A percentile compares a stretch with the other conserved stretches of the same genome.
Conservation (phyloP, 2,113 vertebrate species). For the Caretta caretta region DNA sequence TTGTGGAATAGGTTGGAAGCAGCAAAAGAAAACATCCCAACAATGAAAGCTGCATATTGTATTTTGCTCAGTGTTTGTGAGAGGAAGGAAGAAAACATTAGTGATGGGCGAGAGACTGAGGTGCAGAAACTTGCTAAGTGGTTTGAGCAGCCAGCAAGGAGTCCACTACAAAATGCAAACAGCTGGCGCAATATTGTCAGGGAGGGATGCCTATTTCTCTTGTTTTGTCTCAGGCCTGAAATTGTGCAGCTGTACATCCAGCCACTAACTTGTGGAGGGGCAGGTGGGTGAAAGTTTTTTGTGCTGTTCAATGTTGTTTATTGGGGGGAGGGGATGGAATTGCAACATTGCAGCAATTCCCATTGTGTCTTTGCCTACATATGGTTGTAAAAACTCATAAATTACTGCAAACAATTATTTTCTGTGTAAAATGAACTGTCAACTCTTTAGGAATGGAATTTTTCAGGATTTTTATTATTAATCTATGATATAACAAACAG, state of each 20-base stretch:
- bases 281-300: not conserved
- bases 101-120: not conserved
- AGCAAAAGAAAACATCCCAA: not conserved
- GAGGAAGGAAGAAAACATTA: not conserved
- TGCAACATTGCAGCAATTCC: not conserved
- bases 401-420: not conserved
- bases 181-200: not conserved
- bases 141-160: not conserved
- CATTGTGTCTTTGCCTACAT: not conserved
- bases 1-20: not conserved
- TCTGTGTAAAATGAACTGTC: not conserved
- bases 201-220: not conserved
- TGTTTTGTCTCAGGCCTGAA: not conserved
- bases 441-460: not conserved
- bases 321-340: not conserved
- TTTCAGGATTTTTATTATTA: not conserved
- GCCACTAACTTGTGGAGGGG: not conserved
- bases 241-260: not conserved
- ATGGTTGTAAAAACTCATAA: not conserved
- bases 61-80: not conserved
- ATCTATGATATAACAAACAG: not conserved
- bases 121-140: not conserved
- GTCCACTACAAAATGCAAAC: not conserved
- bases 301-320: not conserved
- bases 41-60: not conserved